These are phyloP conservation scores for Zaprionus vittiger DNA, from an alignment of 1,140 invertebrate genomes.

Conservation along the genomic window DNA sequence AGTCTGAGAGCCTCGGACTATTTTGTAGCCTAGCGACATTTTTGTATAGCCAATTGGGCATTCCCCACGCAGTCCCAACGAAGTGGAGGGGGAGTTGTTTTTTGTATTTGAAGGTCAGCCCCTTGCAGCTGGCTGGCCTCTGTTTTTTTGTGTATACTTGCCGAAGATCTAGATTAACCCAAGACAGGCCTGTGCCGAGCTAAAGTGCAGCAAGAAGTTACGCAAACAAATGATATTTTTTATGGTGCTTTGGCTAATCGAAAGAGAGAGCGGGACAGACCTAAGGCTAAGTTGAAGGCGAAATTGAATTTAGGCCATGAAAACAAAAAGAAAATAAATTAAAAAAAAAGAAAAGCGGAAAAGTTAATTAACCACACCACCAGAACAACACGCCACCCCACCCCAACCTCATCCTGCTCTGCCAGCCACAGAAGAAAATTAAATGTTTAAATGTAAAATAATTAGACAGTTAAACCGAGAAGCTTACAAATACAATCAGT, in stretches of 20 bases:
- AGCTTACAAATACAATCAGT: constrained; percentile 84
- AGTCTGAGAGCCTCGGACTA: constrained; percentile 35
- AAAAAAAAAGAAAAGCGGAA: neutral
- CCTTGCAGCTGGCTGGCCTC: constrained; percentile 11
- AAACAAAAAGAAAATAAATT: constrained; percentile 40
- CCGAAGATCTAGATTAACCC: constrained; percentile 19
- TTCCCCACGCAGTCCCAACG: neutral
- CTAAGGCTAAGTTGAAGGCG: constrained; percentile 65
- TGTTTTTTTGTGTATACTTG: constrained; percentile 24
- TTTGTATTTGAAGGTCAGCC: constrained; percentile 33
- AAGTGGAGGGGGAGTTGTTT: constrained; percentile 21
- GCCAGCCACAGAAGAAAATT: constrained; percentile 50
- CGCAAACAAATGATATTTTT: constrained; percentile 66
- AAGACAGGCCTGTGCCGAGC: constrained; percentile 60
- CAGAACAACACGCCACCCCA: neutral
- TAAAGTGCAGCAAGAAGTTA: constrained; percentile 44
- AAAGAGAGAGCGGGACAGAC: constrained; percentile 35
- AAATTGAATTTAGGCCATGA: constrained; percentile 69
- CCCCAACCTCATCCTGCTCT: neutral
- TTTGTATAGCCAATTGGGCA: constrained; percentile 69
- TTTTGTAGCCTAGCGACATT: constrained; percentile 62
- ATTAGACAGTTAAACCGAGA: constrained; percentile 84
- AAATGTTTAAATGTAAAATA: constrained; percentile 83
- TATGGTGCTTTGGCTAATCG: constrained; percentile 62
- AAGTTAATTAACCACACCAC: constrained; percentile 44